These are phyloP conservation scores for Prosapia bicincta DNA, from an alignment of 2,888 invertebrate genomes.

Conservation along the genomic window DNA sequence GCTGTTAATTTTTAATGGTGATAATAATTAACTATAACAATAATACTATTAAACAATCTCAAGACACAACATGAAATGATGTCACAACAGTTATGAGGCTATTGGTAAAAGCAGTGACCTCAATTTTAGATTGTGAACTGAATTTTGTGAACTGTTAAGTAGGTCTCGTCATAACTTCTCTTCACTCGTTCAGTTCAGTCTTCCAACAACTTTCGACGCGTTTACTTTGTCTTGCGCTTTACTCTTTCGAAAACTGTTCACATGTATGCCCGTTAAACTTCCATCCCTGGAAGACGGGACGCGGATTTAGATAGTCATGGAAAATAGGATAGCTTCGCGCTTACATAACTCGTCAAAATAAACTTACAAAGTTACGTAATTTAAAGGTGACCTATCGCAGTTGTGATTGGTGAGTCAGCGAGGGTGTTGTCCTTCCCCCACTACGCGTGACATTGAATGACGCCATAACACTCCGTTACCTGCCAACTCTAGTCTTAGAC, in stretches of 20 bases:
- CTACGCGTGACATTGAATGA: conserved; percentile 19
- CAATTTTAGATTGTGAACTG: not conserved
- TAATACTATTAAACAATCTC: no score
- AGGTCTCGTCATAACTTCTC: not conserved
- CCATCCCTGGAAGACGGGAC: not conserved
- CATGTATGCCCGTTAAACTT: not conserved
- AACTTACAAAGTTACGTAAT: conserved; percentile 20
- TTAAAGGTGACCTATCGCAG: conserved; percentile 21
- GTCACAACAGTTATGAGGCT: conserved; percentile 2
- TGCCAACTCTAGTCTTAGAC: not conserved
- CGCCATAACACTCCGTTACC: conserved; percentile 16
- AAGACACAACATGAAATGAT: not conserved
- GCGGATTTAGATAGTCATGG: not conserved
- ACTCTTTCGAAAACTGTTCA: no score
- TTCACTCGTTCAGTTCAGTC: not conserved
- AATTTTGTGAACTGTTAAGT: not conserved
- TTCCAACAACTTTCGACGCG: not conserved
- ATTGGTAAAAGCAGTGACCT: conserved; percentile 2
- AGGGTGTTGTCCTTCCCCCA: conserved; percentile 26
- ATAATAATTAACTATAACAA: not conserved
- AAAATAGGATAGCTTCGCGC: not conserved
- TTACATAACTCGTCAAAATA: conserved; percentile 21
- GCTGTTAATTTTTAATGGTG: no score
- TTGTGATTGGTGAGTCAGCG: conserved; percentile 17
- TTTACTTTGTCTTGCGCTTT: not conserved